Base-by-base conservation (phyloP, 1,140 invertebrate genomes). In the Linepithema humile region DNA sequence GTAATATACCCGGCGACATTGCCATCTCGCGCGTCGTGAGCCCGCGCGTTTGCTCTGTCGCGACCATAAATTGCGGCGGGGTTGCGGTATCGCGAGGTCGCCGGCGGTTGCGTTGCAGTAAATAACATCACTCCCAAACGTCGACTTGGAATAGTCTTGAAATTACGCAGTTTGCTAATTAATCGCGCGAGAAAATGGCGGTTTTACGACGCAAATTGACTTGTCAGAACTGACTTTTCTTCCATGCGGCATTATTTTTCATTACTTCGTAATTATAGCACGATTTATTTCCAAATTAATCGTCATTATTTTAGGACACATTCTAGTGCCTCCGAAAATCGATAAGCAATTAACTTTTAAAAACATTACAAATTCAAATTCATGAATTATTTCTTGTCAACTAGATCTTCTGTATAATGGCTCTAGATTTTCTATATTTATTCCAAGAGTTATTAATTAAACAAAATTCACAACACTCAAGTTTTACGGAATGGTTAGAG, bases 121-220 rank as follows among this genome's bases (percentile, higher is more conserved):
- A 77, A 77, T 77, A 77, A 77, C 57, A 77, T 77, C 73, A 77
- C 20, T 77, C 40, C 40, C 73, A 77, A 77, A 77, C 43, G 73
- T 60, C 40, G 73, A 65, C 73, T 77, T 77, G 59, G 59, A 15
- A 17, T 40, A 29, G n/a, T 75, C 57, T 62, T 64, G 73, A 62
- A 77, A 77, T 77, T 48, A 77, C 40, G 15, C 40, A 17, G 40
- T 7, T 15, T 23, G 40, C 4, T 35, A 48, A 64, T 77, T 77
- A 65, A 65, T 40, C 40, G 59, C 59, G 57, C 40, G 73, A 10
- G 40, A 2, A 2, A 43, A 10, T 3, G 3, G 17, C 7, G 53
- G 26, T 20, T 38, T 12, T 17, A 40, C 15, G 10, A 17, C 0
- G 35, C 48, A 17, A 29, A 3, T 40, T 7, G 9, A 26, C 29